These are phyloP conservation scores for Peribatodes rhomboidaria DNA, from an alignment of 2,888 invertebrate species.

Conservation along the genomic window DNA sequence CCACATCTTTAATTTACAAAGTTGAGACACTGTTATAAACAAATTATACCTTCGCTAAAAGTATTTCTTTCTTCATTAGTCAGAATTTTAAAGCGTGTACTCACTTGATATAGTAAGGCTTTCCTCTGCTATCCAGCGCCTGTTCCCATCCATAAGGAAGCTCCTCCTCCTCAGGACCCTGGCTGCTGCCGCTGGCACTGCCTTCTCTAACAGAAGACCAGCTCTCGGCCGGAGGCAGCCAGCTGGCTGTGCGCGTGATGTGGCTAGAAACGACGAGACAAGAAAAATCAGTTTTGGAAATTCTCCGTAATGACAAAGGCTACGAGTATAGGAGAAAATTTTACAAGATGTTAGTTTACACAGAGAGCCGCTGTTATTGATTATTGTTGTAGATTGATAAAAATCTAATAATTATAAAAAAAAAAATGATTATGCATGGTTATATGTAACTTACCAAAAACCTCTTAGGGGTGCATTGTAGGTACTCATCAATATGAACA, in stretches of 20 bases:
- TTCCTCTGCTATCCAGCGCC: slow-evolving; percentile 92
- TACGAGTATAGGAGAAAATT: too few relatives aligned
- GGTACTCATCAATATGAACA: too few relatives aligned
- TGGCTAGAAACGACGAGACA: slow-evolving; percentile 87
- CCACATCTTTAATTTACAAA: too few relatives aligned
- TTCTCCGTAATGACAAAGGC: neutral
- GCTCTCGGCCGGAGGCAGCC: slow-evolving; percentile 95
- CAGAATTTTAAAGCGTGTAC: slow-evolving; percentile 54
- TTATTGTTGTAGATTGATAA: too few relatives aligned
- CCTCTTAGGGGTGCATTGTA: too few relatives aligned
- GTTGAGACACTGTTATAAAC: too few relatives aligned
- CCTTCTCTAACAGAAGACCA: slow-evolving; percentile 87
- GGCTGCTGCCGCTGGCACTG: slow-evolving; percentile 62
- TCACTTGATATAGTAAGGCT: slow-evolving; percentile 93
- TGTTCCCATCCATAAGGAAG: slow-evolving; percentile 97
- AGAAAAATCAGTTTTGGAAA: neutral
- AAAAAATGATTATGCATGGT: too few relatives aligned
- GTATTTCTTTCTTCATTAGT: neutral
- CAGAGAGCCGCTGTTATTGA: too few relatives aligned
- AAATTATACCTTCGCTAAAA: too few relatives aligned
- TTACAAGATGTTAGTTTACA: too few relatives aligned
- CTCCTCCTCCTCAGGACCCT: slow-evolving; percentile 77
- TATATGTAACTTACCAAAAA: too few relatives aligned
- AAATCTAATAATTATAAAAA: too few relatives aligned
- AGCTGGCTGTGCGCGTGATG: slow-evolving; percentile 93